phyloP scores from a whole-genome alignment of 2,888 invertebrate genomes.

The Lepidocyrtinus sp. region DNA sequence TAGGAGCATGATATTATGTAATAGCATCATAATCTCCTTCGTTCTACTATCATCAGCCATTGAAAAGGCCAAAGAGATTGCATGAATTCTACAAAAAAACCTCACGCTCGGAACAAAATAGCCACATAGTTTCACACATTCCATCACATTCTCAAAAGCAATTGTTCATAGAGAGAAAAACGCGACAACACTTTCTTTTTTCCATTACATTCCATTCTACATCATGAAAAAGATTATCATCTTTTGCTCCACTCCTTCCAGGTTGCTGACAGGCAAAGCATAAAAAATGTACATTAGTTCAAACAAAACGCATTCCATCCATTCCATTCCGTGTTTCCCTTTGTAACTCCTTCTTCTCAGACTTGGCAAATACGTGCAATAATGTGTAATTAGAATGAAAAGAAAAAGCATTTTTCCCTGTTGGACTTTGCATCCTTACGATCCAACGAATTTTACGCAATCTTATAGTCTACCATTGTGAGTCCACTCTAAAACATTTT shows the following conservation, averaged over 20 bases:
- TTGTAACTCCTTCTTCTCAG: constrained; percentile 5
- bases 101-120: constrained; percentile 67
- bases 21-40: too few relatives aligned
- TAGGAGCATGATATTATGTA: too few relatives aligned
- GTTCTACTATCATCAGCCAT: too few relatives aligned
- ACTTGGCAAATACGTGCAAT: constrained; percentile 22
- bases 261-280: constrained; percentile 59
- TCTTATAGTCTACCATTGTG: too few relatives aligned
- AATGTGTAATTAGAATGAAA: constrained; percentile 34
- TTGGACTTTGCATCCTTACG: too few relatives aligned
- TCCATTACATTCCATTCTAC: constrained; percentile 58
- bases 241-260: constrained; percentile 48
- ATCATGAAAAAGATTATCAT: constrained; percentile 54
- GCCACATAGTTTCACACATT: constrained; percentile 60
- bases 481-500: too few relatives aligned
- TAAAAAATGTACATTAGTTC: constrained; percentile 58
- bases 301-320: constrained; percentile 27
- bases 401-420: constrained; percentile 1
- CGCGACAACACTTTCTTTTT: constrained; percentile 52
- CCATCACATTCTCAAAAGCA: constrained; percentile 59
- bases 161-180: constrained; percentile 26
- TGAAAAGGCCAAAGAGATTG: too few relatives aligned
- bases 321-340: constrained; percentile 50
- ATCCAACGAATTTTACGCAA: too few relatives aligned
- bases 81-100: constrained; percentile 66